Percentiles rank a stretch among this genome's conserved stretches.
phyloP scores from a whole-genome alignment of 2,113 vertebrate species.

The Deroptyus accipitrinus region DNA sequence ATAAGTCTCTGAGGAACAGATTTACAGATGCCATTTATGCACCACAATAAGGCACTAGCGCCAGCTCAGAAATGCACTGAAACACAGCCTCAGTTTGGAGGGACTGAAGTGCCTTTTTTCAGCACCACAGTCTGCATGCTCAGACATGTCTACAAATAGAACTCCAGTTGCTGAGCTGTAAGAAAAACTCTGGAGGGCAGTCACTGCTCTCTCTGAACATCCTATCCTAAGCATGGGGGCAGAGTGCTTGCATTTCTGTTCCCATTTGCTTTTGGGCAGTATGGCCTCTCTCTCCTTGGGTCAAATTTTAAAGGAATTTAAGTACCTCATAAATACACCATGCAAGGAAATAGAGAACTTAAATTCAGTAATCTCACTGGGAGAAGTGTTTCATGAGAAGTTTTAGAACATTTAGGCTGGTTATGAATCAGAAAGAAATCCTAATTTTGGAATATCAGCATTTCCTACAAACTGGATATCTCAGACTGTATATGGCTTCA shows the following conservation, averaged over 20 bases:
- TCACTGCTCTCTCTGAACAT: background rate
- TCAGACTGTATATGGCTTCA: background rate
- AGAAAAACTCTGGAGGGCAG: slow-evolving; percentile 28
- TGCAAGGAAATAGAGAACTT: background rate
- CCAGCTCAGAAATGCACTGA: background rate
- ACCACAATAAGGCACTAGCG: background rate
- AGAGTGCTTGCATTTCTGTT: background rate
- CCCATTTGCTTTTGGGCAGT: background rate
- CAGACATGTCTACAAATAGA: background rate
- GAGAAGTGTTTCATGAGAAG: background rate
- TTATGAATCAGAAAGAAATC: background rate
- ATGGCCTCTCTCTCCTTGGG: background rate
- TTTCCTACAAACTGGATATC: background rate
- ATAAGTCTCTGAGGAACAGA: background rate
- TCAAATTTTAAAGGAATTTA: background rate
- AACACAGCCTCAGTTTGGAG: background rate
- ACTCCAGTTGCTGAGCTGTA: background rate
- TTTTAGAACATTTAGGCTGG: background rate
- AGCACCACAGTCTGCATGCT: background rate
- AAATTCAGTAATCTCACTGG: background rate
- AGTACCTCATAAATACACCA: background rate
- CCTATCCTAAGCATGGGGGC: background rate
- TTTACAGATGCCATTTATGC: background rate
- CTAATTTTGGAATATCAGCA: background rate
- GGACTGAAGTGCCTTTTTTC: background rate